phyloP scores from a whole-genome alignment of 2,113 vertebrate genomes.

The human (Homo sapiens) region DNA sequence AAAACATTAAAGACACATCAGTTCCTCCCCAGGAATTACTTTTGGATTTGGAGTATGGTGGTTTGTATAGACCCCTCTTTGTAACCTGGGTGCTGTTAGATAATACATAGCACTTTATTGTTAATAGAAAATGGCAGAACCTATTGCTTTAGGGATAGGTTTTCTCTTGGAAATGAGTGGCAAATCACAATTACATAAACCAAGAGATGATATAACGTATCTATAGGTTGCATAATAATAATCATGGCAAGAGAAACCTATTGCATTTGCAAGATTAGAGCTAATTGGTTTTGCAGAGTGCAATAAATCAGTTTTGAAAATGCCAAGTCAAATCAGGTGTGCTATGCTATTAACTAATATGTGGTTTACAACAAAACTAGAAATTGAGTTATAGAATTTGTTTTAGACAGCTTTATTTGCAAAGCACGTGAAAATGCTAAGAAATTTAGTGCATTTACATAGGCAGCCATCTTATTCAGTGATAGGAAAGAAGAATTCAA shows the following conservation, averaged over 20 bases:
- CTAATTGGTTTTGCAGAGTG: slow-evolving; percentile 80
- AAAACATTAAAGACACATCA: slow-evolving; percentile 17
- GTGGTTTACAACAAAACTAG: slow-evolving; percentile 81
- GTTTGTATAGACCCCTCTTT: slow-evolving; percentile 40
- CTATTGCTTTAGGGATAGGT: slow-evolving; percentile 35
- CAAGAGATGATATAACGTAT: slow-evolving; percentile 66
- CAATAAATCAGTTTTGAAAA: slow-evolving; percentile 82
- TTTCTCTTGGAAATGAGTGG: slow-evolving; percentile 69
- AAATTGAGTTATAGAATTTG: slow-evolving; percentile 74
- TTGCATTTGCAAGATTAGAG: slow-evolving; percentile 80
- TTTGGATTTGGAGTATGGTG: slow-evolving; percentile 9
- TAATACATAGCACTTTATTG: background rate
- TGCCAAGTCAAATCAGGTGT: slow-evolving; percentile 77
- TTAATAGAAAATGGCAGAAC: slow-evolving; percentile 51
- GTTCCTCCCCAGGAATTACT: slow-evolving; percentile 6
- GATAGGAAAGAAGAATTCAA: slow-evolving; percentile 48
- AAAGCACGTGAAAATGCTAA: slow-evolving; percentile 44
- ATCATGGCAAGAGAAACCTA: slow-evolving; percentile 70
- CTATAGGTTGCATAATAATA: slow-evolving; percentile 74
- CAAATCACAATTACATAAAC: slow-evolving; percentile 77
- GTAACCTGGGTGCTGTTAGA: background rate
- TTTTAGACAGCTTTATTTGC: slow-evolving; percentile 70
- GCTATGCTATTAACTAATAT: slow-evolving; percentile 78
- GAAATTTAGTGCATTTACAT: background rate
- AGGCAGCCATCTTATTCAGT: background rate